A percentile compares a stretch with the other conserved stretches of the same genome.
Conservation (phyloP, 1,140 invertebrate species). For the Caenorhabditis briggsae region DNA sequence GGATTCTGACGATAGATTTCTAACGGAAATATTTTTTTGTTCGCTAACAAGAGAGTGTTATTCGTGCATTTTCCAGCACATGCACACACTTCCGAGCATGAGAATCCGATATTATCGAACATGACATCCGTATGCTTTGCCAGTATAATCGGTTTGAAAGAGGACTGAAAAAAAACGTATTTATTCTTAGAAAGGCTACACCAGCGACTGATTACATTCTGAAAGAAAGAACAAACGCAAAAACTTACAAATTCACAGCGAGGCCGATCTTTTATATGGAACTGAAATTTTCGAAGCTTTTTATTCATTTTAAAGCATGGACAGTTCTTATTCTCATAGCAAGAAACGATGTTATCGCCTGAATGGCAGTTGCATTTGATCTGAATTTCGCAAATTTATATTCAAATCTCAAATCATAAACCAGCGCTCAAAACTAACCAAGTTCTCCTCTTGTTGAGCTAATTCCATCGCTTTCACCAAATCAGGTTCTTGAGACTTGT, state of each 20-base stretch:
- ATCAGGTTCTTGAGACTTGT: not conserved
- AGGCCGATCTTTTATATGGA: not conserved
- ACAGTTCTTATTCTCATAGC: constrained; percentile 19
- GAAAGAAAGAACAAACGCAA: not conserved
- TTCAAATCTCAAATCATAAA: not conserved
- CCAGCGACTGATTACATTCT: too few species aligned
- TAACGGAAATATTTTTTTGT: not conserved
- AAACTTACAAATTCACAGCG: constrained; percentile 1
- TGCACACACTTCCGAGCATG: not conserved
- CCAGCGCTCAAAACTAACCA: not conserved
- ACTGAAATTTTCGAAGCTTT: not conserved
- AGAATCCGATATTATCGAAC: not conserved
- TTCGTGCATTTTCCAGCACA: constrained; percentile 8
- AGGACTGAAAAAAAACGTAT: too few species aligned
- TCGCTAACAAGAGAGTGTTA: not conserved
- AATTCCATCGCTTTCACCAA: not conserved
- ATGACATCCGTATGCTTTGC: not conserved
- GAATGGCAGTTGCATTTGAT: not conserved
- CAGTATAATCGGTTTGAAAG: too few species aligned
- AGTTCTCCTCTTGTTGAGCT: not conserved
- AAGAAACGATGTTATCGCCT: not conserved
- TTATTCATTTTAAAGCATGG: constrained; percentile 16
- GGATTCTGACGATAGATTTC: not conserved
- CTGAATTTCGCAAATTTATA: not conserved
- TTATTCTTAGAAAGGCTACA: too few species aligned